These are phyloP conservation scores for Idaea biselata DNA, from an alignment of 2,888 invertebrate genomes.

Conservation along the genomic window DNA sequence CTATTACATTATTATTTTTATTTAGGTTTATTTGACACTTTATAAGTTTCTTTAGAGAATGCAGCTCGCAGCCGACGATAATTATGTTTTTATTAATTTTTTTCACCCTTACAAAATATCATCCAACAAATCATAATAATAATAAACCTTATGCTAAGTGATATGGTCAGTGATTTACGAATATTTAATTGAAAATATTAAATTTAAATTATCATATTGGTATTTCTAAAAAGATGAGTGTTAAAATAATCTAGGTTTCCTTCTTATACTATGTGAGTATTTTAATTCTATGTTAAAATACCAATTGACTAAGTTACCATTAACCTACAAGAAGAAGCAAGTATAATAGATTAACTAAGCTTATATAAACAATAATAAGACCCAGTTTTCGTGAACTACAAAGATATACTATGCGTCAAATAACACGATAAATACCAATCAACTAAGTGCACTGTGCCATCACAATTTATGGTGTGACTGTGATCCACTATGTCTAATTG, in stretches of 20 bases:
- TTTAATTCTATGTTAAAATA: slow-evolving; percentile 25
- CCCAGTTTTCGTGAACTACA: not conserved
- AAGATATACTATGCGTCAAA: slow-evolving; percentile 3
- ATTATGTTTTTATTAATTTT: too few relatives aligned
- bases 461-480: slow-evolving; percentile 54
- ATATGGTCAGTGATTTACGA: slow-evolving; percentile 62
- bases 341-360: slow-evolving; percentile 2
- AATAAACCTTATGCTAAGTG: slow-evolving; percentile 55
- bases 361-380: not conserved
- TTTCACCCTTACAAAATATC: slow-evolving; percentile 1
- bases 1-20: slow-evolving; percentile 1
- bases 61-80: slow-evolving; percentile 11
- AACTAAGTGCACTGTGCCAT: slow-evolving; percentile 72
- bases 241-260: slow-evolving; percentile 1
- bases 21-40: slow-evolving; percentile 5
- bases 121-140: not conserved
- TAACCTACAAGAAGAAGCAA: slow-evolving; percentile 20
- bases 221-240: not conserved
- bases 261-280: slow-evolving; percentile 13
- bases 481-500: slow-evolving; percentile 49
- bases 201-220: not conserved
- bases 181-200: slow-evolving; percentile 17
- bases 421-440: slow-evolving; percentile 29
- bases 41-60: slow-evolving; percentile 6
- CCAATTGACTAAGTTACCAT: slow-evolving; percentile 53